Base-by-base conservation (phyloP, 2,113 vertebrate genomes). In the Leptobrachium leishanense region DNA sequence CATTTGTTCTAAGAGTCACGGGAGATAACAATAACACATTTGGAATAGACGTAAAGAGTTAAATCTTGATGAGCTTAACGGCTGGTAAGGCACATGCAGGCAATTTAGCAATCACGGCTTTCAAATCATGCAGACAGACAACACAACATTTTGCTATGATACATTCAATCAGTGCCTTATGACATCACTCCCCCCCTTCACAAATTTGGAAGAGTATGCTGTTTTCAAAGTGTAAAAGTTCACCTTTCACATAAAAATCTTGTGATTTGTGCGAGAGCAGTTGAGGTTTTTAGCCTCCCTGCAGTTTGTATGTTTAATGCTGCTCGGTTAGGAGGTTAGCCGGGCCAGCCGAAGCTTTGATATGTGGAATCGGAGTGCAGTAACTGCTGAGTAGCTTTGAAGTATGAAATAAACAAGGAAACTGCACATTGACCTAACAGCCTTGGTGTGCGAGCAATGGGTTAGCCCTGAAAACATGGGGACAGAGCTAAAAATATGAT, bases 371-470 rank as follows among this genome's bases (percentile, higher is more conserved):
- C 69, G 54, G 69, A 79, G 77, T 59, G 77, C 70, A 79, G 44
- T 20, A 65, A 79, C 68, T 13, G 39, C 44, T 72, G 43, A 40
- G 59, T 55, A 65, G 43, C 69, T 72, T 72, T 79, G 69, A 79
- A 66, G 44, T 72, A 42, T 43, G 7, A 72, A 40, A 79, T 79
- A 79, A 79, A 71, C 68, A 79, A 79, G 75, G 59, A 79, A 79
- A 55, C 69, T 9, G 15, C 77, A 72, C 54, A 7, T 57, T 72
- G 77, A 79, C 69, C 59, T 55, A 43, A 5, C 5, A 66, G 39
- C 62, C 59, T 55, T 65, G 11, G 62, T 59, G 65, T 79, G 72
- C 71, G 44, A 43, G 69, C 10, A 3, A 66, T 55, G 40, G 69
- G 59, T 10, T 43, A 66, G 39, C 44, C 46, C 44, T 20, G 57